These are phyloP conservation scores for Petrophora chlorosata DNA, from an alignment of 2,888 invertebrate genomes.

Conservation along the genomic window DNA sequence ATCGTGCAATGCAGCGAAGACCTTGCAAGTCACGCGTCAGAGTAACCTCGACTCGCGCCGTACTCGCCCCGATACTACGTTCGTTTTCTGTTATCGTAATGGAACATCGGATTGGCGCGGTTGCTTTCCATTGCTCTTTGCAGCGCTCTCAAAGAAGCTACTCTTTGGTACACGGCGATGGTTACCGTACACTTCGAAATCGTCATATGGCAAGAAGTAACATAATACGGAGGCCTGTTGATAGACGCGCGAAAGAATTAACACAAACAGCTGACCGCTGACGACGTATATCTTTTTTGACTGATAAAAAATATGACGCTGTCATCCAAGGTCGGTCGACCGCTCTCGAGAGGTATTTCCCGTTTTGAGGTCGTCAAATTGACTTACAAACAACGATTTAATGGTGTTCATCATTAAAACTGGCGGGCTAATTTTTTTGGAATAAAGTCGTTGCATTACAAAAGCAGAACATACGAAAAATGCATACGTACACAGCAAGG, in stretches of 20 bases:
- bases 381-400: conserved; percentile 51
- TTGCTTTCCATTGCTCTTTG: conserved; percentile 57
- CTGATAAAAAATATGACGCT: conserved; percentile 78
- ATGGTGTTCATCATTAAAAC: conserved; percentile 38
- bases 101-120: conserved; percentile 30
- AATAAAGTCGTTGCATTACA: conserved; percentile 21
- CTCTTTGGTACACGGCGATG: conserved; percentile 40
- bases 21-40: conserved; percentile 84
- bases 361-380: conserved; percentile 63
- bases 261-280: conserved; percentile 80
- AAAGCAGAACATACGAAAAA: conserved; percentile 32
- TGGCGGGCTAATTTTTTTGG: conserved; percentile 26
- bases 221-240: conserved; percentile 62
- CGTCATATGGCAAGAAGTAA: conserved; percentile 36
- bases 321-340: conserved; percentile 78
- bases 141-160: neutral
- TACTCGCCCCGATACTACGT: conserved; percentile 69
- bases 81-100: conserved; percentile 49
- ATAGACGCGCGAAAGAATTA: conserved; percentile 75
- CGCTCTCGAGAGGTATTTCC: conserved; percentile 72
- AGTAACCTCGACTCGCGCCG: conserved; percentile 81
- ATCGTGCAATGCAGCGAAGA: conserved; percentile 83
- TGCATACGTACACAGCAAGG: conserved; percentile 37
- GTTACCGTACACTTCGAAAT: conserved; percentile 28
- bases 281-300: conserved; percentile 72